Evolutionary conservation across 2,797 vertebrate genomes (phyloP), one percentile per base, ranked within the genome.

Genomic region (Lutra lutra): DNA sequence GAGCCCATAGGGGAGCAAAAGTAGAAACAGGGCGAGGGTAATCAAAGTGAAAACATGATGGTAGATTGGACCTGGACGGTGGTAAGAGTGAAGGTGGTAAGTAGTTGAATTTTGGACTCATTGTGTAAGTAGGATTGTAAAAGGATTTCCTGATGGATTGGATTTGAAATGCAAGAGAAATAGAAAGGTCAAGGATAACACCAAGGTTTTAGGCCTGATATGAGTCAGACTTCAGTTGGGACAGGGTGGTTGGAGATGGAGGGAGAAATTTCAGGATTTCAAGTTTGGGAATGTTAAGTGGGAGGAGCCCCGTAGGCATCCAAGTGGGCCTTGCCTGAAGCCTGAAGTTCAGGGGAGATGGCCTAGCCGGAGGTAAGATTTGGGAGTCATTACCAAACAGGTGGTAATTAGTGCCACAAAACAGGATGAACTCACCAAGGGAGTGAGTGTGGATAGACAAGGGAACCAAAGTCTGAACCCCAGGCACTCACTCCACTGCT

Each of bases 161-260:
- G 38, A 85, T 79, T 91, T 54, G 10, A 96, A 96, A 86, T 32
- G 27, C 54, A 23, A 82, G n/a, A 87, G n/a, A 94, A 78, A 84
- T 1, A 56, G 32, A 85, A 89, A 92, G 48, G 38, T 91, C 32
- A n/a, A 62, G 40, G 32, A 70, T 51, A 66, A 75, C 2, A 62
- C 5, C 29, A 94, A 93, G 11, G 20, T 77, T 94, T 91, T 38
- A 38, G 51, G 25, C 29, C n/a, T 58, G 13, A 51, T 79, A 13
- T n/a, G 43, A 58, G 48, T 79, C 83, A 46, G 56, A 79, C 40
- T 90, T 77, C 18, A 58, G 25, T 32, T 93, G 51, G 46, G 29
- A 75, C 46, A 27, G 27, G 29, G 23, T 43, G 3, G 23, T 21
- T 90, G 29, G 58, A 27, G 25, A 23, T 15, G 12, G 23, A 90